These are phyloP conservation scores for Alcis repandata DNA, from an alignment of 2,888 invertebrate genomes.

Conservation along the genomic window DNA sequence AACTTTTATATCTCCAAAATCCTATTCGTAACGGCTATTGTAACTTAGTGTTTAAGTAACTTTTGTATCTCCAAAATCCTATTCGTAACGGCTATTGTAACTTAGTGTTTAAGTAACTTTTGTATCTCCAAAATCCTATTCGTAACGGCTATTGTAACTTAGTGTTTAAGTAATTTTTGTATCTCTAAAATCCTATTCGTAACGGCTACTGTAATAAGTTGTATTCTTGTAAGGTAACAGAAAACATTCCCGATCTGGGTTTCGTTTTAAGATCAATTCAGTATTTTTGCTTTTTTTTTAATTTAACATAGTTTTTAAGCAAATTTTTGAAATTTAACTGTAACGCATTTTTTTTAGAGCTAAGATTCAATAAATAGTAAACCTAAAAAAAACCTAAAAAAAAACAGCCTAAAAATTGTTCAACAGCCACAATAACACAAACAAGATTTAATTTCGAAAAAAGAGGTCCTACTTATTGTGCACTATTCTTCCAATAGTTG, in stretches of 20 bases:
- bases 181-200: no score
- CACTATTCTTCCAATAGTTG: background rate
- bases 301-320: background rate
- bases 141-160: no score
- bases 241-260: conserved; percentile 4
- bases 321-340: background rate
- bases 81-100: no score
- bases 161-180: background rate
- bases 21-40: no score
- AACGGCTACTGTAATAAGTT: no score
- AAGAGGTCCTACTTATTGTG: no score
- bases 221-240: background rate
- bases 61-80: no score
- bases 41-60: no score
- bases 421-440: background rate
- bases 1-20: background rate
- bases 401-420: no score
- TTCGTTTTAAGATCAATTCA: conserved; percentile 6
- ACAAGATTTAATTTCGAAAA: no score
- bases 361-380: background rate
- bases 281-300: background rate
- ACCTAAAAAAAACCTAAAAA: background rate
- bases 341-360: background rate
- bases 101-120: no score
- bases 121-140: no score